Percentiles rank a stretch among this genome's conserved stretches.
Conservation (phyloP, 2,797 vertebrate genomes). For the Protosalanx chinensis region DNA sequence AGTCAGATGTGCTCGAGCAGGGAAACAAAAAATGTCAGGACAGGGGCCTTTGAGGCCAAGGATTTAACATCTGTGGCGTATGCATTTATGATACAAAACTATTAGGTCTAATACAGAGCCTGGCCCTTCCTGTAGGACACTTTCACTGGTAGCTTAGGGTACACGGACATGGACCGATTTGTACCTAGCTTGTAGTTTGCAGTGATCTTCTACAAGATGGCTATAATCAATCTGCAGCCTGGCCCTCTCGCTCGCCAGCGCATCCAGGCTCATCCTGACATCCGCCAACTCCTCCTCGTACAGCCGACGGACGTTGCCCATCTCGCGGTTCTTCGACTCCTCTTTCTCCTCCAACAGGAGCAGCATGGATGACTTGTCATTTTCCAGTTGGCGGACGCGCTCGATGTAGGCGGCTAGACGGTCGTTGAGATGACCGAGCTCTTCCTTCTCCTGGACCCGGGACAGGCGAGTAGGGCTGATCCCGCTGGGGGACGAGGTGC, state of each 20-base stretch:
- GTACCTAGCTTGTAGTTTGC: conserved; percentile 72
- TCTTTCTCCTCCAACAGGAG: conserved; percentile 69
- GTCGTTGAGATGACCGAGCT: conserved; percentile 78
- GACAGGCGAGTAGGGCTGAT: conserved; percentile 60
- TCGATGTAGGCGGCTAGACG: conserved; percentile 80
- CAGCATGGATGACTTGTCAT: conserved; percentile 66
- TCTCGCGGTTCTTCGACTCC: conserved; percentile 49
- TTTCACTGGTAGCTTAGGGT: not conserved
- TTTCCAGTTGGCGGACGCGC: conserved; percentile 70
- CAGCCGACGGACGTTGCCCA: conserved; percentile 55
- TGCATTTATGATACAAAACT: not conserved
- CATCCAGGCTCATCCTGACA: conserved; percentile 71
- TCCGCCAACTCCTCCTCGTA: conserved; percentile 74
- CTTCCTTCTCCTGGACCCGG: conserved; percentile 77
- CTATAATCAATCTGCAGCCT: conserved; percentile 75
- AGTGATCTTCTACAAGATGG: conserved; percentile 70
- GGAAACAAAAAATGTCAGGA: no score
- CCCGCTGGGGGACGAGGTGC: conserved; percentile 30
- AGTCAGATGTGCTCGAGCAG: no score
- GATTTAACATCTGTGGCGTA: no score
- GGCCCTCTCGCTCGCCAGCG: conserved; percentile 72
- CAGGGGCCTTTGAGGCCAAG: no score
- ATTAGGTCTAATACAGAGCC: not conserved
- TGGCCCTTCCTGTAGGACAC: not conserved
- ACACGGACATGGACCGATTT: not conserved